phyloP scores from a whole-genome alignment of 2,113 vertebrate species.

The Verasper variegatus region DNA sequence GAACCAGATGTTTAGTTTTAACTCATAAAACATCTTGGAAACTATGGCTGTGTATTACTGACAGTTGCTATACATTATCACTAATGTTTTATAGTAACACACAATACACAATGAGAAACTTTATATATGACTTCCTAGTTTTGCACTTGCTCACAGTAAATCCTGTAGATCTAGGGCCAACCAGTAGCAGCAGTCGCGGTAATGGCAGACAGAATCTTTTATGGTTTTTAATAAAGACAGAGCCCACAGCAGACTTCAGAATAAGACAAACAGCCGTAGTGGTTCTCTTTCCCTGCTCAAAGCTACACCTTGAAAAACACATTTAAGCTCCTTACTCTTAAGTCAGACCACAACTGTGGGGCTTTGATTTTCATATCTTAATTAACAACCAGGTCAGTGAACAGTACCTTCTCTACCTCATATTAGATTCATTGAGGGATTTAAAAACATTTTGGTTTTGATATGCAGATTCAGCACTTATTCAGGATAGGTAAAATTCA shows the following conservation, averaged over 20 bases:
- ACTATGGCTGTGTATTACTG: neutral
- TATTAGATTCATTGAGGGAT: neutral
- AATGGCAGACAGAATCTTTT: constrained; percentile 2
- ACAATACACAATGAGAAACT: neutral
- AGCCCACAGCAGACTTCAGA: neutral
- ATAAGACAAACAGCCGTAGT: neutral
- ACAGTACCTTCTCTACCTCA: neutral
- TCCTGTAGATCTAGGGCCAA: neutral
- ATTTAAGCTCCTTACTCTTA: neutral
- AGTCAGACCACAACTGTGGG: neutral
- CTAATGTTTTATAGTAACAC: neutral
- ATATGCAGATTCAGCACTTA: neutral
- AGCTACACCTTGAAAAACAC: constrained; percentile 11
- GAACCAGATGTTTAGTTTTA: constrained; percentile 28
- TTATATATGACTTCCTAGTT: neutral
- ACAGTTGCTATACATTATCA: neutral
- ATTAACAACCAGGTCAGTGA: neutral
- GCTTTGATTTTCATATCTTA: neutral
- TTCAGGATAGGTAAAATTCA: too few relatives aligned
- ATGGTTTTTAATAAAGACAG: constrained; percentile 25
- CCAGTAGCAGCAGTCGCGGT: neutral
- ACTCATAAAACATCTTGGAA: constrained; percentile 13
- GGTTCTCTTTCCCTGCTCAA: neutral
- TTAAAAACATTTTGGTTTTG: neutral
- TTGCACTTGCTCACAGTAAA: neutral